phyloP scores from a whole-genome alignment of 2,888 invertebrate genomes.

The Caenorhabditis sp. region DNA sequence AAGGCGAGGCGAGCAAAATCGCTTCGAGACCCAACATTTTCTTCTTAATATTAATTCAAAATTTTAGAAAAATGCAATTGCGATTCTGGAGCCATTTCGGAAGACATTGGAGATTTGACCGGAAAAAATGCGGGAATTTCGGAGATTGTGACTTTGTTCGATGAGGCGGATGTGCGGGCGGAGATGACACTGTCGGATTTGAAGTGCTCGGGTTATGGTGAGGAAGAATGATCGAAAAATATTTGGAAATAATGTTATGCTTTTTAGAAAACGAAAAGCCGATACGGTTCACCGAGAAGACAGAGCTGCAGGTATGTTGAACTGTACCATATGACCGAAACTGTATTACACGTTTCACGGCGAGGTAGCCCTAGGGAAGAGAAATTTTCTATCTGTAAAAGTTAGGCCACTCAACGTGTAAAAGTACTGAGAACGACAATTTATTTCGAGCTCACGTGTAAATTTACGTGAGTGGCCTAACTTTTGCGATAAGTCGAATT shows the following conservation, averaged over 20 bases:
- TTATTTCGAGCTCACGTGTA: too few relatives aligned
- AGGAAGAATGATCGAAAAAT: not conserved
- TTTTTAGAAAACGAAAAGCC: conserved; percentile 46
- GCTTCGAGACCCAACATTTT: too few relatives aligned
- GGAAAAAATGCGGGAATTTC: conserved; percentile 71
- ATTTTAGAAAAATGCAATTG: conserved; percentile 73
- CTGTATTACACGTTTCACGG: too few relatives aligned
- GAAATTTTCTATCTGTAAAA: too few relatives aligned
- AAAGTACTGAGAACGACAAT: too few relatives aligned
- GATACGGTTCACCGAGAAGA: conserved; percentile 48
- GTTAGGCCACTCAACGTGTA: too few relatives aligned
- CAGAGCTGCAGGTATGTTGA: conserved; percentile 44
- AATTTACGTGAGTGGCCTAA: too few relatives aligned
- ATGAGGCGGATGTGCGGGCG: conserved; percentile 67
- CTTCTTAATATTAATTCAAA: not conserved
- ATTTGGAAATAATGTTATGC: not conserved
- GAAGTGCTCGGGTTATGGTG: conserved; percentile 74
- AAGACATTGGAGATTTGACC: conserved; percentile 71
- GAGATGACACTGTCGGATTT: conserved; percentile 72
- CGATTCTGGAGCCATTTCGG: conserved; percentile 64
- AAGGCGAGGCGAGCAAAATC: too few relatives aligned
- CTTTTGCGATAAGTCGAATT: too few relatives aligned
- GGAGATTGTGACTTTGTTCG: conserved; percentile 65
- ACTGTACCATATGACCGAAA: too few relatives aligned
- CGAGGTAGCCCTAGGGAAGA: too few relatives aligned